Base-by-base conservation (phyloP, 2,797 vertebrate species). In the Astyanax mexicanus region DNA sequence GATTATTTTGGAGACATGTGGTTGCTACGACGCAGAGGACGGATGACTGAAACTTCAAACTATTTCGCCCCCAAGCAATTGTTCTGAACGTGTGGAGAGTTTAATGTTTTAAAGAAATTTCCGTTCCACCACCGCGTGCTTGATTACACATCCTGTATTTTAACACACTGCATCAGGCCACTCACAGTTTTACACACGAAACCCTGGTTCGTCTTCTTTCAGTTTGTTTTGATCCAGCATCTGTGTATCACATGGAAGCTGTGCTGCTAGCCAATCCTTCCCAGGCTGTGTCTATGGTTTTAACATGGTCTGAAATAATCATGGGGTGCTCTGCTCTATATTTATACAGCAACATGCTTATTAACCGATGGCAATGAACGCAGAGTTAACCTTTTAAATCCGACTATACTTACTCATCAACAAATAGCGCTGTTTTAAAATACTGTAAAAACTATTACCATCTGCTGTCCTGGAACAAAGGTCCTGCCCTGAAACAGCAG, bases 291-390 rank as follows among this genome's bases (percentile, higher is more conserved):
- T 81, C 82, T 84, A 82, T 80, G 79, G 83, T 70, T 83, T 86
- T 76, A 82, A 65, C 82, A 77, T 86, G 78, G 80, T 78, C 77
- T 54, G 44, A 80, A 74, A 65, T 78, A 78, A 81, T 74, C 17
- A 75, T 12, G 37, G 72, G 69, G 49, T 80, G 58, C 44, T 71
- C 74, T 3, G 54, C 83, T 86, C 91, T 92, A 88, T 89, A 85
- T 90, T 93, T 92, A 90, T 86, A 87, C 66, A 49, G 65, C 75
- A 88, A 91, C 89, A 88, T 90, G 87, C 87, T 90, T 90, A 91
- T 92, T 91, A 91, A 81, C 84, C 85, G 87, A 89, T 81, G 75
- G 83, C 60, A 82, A 75, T 69, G n/a, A n/a, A n/a, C n/a, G 78
- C 81, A 80, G 73, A 79, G 80, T 73, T 88, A 84, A 89, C 84